phyloP scores from a whole-genome alignment of 2,888 invertebrate genomes.

The Dexiosoma caninum region DNA sequence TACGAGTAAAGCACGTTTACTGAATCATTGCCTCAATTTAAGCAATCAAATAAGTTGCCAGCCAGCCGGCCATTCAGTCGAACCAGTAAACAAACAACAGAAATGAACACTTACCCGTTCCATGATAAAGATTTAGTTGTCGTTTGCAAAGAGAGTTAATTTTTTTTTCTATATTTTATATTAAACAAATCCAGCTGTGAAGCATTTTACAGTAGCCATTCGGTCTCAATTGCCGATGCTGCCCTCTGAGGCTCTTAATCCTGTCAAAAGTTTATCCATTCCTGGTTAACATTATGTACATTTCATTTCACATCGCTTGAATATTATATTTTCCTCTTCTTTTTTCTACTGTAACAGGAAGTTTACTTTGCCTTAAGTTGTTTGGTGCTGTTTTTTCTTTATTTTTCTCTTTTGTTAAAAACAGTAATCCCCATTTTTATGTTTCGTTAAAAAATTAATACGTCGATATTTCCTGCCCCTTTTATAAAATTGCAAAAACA shows the following conservation, averaged over 20 bases:
- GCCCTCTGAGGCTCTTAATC: slow-evolving; percentile 54
- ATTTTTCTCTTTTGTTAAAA: slow-evolving; percentile 11
- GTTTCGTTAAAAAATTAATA: slow-evolving; percentile 38
- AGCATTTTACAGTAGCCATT: slow-evolving; percentile 61
- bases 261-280: slow-evolving; percentile 60
- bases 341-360: slow-evolving; percentile 49
- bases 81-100: slow-evolving; percentile 29
- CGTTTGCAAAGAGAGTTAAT: slow-evolving; percentile 20
- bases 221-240: slow-evolving; percentile 50
- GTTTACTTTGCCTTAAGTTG: slow-evolving; percentile 60
- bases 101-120: slow-evolving; percentile 49
- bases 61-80: slow-evolving; percentile 21
- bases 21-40: slow-evolving; percentile 50
- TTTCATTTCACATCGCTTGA: slow-evolving; percentile 53
- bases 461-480: slow-evolving; percentile 51
- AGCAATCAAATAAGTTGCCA: slow-evolving; percentile 48
- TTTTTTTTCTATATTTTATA: slow-evolving; percentile 30
- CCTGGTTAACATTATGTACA: slow-evolving; percentile 53
- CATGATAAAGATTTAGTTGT: slow-evolving; percentile 38
- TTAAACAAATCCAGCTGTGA: slow-evolving; percentile 57
- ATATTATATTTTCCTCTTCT: slow-evolving; percentile 4
- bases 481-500: slow-evolving; percentile 27
- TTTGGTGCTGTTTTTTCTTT: slow-evolving; percentile 28
- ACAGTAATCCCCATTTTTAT: slow-evolving; percentile 43
- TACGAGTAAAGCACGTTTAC: slow-evolving; percentile 53